Conservation (phyloP, 2,797 vertebrate species). For the Podarcis lilfordi region DNA sequence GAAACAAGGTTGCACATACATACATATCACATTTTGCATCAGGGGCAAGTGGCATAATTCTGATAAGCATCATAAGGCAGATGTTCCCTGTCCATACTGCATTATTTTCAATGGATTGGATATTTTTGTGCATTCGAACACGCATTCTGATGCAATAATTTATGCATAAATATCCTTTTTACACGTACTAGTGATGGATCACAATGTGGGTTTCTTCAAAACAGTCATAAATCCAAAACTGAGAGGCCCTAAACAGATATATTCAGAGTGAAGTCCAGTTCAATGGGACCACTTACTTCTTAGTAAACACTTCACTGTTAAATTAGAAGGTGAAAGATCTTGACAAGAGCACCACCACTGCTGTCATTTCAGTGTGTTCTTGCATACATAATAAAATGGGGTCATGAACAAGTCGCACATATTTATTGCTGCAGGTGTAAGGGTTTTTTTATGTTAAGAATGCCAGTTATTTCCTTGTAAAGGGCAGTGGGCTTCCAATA, state of each 20-base stretch:
- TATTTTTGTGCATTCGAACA: neutral
- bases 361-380: constrained; percentile 40
- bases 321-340: constrained; percentile 53
- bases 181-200: neutral
- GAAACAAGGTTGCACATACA: constrained; percentile 22
- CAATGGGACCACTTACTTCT: neutral
- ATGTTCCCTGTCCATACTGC: neutral
- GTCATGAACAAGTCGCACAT: constrained; percentile 53
- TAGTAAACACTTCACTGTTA: constrained; percentile 52
- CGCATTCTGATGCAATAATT: constrained; percentile 5
- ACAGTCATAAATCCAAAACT: constrained; percentile 36
- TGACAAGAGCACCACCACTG: neutral
- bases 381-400: constrained; percentile 10
- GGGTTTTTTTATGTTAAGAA: constrained; percentile 49
- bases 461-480: constrained; percentile 37
- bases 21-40: neutral
- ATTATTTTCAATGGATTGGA: neutral
- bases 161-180: constrained; percentile 21
- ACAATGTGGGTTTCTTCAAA: neutral
- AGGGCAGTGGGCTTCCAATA: constrained; percentile 54
- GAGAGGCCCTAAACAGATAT: constrained; percentile 23
- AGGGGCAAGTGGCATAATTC: neutral
- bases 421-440: constrained; percentile 59
- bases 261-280: neutral
- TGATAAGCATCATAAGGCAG: neutral